phyloP scores from a whole-genome alignment of 1,140 invertebrate species.

The Littorina saxatilis region DNA sequence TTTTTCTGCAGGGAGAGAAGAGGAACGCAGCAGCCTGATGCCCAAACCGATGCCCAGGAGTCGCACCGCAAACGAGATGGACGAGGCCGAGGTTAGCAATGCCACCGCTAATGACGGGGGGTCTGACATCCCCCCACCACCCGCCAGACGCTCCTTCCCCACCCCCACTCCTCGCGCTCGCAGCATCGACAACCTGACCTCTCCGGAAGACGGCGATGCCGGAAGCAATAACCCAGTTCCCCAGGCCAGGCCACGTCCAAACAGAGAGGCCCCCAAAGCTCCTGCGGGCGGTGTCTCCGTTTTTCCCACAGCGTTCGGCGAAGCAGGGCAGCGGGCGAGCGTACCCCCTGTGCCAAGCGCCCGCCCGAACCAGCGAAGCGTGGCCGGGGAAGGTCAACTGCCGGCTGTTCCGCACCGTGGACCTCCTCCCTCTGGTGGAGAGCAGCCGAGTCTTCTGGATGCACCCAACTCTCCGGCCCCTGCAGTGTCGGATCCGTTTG shows the following conservation, averaged over 20 bases:
- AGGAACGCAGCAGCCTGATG: not conserved
- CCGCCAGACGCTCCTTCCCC: conserved; percentile 24
- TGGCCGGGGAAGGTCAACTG: not conserved
- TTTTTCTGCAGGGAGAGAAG: conserved; percentile 6
- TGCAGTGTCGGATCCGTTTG: not conserved
- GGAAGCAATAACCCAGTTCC: not conserved
- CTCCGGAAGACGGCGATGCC: not conserved
- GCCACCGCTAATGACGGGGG: not conserved
- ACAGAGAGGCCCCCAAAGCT: not conserved
- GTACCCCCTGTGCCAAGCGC: not conserved
- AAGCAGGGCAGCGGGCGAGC: not conserved
- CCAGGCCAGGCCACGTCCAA: not conserved
- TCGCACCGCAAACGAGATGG: conserved; percentile 67
- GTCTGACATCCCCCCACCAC: conserved; percentile 25
- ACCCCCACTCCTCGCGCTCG: conserved; percentile 42
- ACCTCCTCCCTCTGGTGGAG: conserved; percentile 26
- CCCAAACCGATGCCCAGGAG: conserved; percentile 58
- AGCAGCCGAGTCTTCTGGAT: not conserved
- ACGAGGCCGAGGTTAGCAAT: not conserved
- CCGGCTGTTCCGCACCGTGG: conserved; percentile 5
- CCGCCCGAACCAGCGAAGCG: conserved; percentile 13
- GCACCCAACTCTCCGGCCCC: not conserved
- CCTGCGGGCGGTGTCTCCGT: conserved; percentile 20
- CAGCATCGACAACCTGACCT: conserved; percentile 56
- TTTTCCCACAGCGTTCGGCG: not conserved